phyloP scores from a whole-genome alignment of 2,797 vertebrate species.

The Eleutherodactylus coqui region DNA sequence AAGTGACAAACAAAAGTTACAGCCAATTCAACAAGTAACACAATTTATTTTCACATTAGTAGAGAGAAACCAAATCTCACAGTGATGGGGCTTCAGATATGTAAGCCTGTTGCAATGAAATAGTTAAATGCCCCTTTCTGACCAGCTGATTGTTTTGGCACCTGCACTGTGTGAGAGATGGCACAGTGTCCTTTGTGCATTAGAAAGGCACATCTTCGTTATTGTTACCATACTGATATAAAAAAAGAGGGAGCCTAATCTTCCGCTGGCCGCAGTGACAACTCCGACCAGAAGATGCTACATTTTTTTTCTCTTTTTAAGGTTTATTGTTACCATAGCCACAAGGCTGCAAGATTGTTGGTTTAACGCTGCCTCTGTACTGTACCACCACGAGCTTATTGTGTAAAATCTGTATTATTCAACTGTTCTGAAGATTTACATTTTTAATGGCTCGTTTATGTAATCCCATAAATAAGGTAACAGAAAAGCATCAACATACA shows the following conservation, averaged over 20 bases:
- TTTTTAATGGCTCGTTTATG: constrained; percentile 90
- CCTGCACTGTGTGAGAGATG: constrained; percentile 74
- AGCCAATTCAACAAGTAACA: neutral
- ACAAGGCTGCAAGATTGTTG: constrained; percentile 70
- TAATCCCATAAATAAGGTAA: constrained; percentile 88
- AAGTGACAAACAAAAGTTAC: neutral
- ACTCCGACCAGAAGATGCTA: constrained; percentile 72
- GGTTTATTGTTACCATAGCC: constrained; percentile 78
- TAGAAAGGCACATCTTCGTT: constrained; percentile 79
- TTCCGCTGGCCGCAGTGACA: constrained; percentile 74
- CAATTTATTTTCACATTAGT: neutral
- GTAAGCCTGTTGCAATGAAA: constrained; percentile 13
- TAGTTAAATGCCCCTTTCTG: constrained; percentile 68
- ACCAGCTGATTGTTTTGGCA: constrained; percentile 73
- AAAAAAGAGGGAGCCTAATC: constrained; percentile 73
- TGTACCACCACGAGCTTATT: constrained; percentile 80
- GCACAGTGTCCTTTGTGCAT: constrained; percentile 73
- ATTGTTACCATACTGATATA: constrained; percentile 76
- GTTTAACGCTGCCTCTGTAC: constrained; percentile 74
- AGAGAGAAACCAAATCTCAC: neutral
- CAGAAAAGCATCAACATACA: constrained; percentile 82
- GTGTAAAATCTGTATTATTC: constrained; percentile 83
- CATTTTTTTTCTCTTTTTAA: constrained; percentile 73
- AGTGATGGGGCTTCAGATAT: neutral
- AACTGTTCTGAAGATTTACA: constrained; percentile 86